Percentiles rank a stretch among this genome's conserved stretches.
phyloP scores from a whole-genome alignment of 2,888 invertebrate species.

The Globia sparganii region DNA sequence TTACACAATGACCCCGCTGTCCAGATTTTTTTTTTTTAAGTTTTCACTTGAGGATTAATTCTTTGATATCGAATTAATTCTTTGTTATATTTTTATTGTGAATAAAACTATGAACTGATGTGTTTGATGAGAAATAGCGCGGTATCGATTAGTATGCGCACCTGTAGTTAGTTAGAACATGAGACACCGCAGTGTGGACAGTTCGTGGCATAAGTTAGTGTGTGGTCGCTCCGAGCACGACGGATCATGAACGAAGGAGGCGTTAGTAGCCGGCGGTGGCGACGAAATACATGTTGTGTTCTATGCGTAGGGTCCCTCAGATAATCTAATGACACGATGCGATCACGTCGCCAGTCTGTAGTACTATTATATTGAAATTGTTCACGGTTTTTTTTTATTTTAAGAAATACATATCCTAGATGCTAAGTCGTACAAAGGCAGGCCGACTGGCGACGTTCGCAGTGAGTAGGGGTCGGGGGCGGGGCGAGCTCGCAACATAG shows the following conservation, averaged over 20 bases:
- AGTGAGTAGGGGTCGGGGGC: not conserved
- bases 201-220: conserved; percentile 5
- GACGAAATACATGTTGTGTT: not conserved
- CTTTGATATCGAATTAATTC: not conserved
- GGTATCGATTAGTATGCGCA: not conserved
- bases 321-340: not conserved
- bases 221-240: not conserved
- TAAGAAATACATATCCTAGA: not conserved
- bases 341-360: conserved; percentile 27
- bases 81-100: no score
- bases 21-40: no score
- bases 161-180: not conserved
- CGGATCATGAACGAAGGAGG: not conserved
- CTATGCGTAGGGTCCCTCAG: not conserved
- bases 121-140: conserved; percentile 2
- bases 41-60: no score
- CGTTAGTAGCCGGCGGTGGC: conserved; percentile 11
- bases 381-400: not conserved
- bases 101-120: conserved; percentile 27
- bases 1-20: no score
- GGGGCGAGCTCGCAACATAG: not conserved
- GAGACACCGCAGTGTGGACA: not conserved
- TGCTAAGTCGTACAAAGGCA: no score
- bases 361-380: not conserved
- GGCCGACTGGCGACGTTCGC: conserved; percentile 24